Base-by-base conservation (phyloP, 1,140 invertebrate species). In the Carposina sasakii region DNA sequence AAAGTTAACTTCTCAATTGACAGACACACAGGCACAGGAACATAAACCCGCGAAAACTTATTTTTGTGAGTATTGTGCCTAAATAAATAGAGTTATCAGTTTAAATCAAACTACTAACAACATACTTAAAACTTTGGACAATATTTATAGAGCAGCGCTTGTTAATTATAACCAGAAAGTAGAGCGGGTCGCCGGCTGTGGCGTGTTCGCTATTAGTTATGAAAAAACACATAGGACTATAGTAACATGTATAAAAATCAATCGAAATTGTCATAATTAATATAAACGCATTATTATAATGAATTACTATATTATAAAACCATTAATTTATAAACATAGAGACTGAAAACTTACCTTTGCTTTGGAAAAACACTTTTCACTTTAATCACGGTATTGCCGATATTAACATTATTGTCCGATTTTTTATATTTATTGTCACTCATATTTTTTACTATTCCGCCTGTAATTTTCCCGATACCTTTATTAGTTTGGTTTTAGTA, bases 321-420 rank as follows among this genome's bases (percentile, higher is more conserved):
- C n/a, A n/a, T n/a, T n/a, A 28, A 6, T 28, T 28, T 20, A 26
- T 40, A 59, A 43, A 22, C 16, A 22, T 34, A 45, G 54, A 57
- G 60, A 56, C 55, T 53, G 50, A 65, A 48, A 36, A 46, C 65
- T 72, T 47, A 83, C 79, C 75, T 61, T 65, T 63, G 53, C 53
- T 74, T 77, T 46, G 79, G 79, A 59, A 83, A 76, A 56, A 58
- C 76, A 76, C 79, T 83, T 67, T 83, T 83, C 40, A 83, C 79
- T 81, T 81, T 83, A 28, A 83, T 83, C 57, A 68, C 49, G 20
- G 69, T 76, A 34, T 64, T 69, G 45, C 43, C 50, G 54, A 51
- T 61, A 45, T 66, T 67, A 21, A 42, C 40, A 33, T 52, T 60
- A 31, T 16, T 26, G n/a, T 59, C 56, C 26, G 28, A 66, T 45